These are phyloP conservation scores for Coptodon bakossiorum DNA, from an alignment of 2,113 vertebrate genomes.

Conservation along the genomic window DNA sequence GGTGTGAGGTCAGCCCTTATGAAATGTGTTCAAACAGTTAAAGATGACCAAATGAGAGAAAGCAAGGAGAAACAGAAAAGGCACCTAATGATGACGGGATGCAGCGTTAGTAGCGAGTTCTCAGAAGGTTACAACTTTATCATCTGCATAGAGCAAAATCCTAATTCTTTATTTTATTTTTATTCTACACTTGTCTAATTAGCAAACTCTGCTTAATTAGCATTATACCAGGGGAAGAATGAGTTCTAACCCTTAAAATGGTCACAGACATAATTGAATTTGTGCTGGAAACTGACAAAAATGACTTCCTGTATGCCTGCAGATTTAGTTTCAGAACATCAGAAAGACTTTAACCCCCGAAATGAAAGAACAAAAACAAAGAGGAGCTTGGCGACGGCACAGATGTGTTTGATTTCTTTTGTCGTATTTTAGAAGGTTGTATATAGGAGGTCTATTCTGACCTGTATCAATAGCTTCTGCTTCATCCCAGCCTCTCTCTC, in stretches of 20 bases:
- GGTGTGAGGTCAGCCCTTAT: neutral
- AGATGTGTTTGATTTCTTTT: neutral
- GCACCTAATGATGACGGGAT: neutral
- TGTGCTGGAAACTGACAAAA: neutral
- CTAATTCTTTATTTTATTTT: neutral
- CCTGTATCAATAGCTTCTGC: slow-evolving; percentile 78
- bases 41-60: slow-evolving; percentile 1
- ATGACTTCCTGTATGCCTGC: neutral
- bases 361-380: neutral
- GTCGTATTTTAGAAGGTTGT: slow-evolving; percentile 13
- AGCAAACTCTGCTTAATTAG: neutral
- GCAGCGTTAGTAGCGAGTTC: neutral
- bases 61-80: neutral
- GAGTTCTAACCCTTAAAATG: neutral
- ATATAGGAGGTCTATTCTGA: slow-evolving; percentile 73
- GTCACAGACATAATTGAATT: neutral
- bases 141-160: neutral
- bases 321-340: neutral
- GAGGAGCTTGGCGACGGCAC: neutral
- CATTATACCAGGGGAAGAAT: neutral
- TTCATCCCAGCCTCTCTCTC: slow-evolving; percentile 78
- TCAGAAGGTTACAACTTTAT: neutral
- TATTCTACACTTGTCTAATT: neutral
- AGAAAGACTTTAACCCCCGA: neutral
- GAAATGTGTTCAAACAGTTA: slow-evolving; percentile 1